These are phyloP conservation scores for Cyrtodaria siliqua DNA, from an alignment of 2,888 invertebrate genomes.

Conservation along the genomic window DNA sequence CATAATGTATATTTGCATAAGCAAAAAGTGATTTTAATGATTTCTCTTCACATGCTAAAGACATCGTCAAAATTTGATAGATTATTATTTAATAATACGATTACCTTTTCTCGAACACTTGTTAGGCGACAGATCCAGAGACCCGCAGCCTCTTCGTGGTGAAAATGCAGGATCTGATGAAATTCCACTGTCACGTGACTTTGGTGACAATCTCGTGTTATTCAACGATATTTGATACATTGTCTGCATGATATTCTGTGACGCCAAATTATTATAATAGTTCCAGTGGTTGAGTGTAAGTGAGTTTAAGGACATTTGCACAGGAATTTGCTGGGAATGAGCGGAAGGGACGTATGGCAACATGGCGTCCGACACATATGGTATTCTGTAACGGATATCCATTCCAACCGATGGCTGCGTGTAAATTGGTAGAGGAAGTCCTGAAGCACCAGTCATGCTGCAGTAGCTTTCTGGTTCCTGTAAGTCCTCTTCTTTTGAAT, in stretches of 20 bases:
- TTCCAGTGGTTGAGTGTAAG: slow-evolving; percentile 66
- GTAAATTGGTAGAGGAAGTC: slow-evolving; percentile 32
- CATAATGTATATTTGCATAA: too few species aligned
- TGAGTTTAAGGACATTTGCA: slow-evolving; percentile 59
- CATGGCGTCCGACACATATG: slow-evolving; percentile 23
- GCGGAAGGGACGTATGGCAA: slow-evolving; percentile 49
- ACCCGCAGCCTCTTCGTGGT: slow-evolving; percentile 12
- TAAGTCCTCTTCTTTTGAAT: too few species aligned
- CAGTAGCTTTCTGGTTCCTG: slow-evolving; percentile 32
- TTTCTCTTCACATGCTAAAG: too few species aligned
- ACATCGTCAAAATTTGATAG: too few species aligned
- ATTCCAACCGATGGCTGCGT: slow-evolving; percentile 16
- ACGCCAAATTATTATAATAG: slow-evolving; percentile 60
- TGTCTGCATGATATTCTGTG: slow-evolving; percentile 55
- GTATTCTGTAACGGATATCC: slow-evolving; percentile 26
- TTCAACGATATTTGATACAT: slow-evolving; percentile 51
- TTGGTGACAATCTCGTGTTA: slow-evolving; percentile 54
- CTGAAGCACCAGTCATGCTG: slow-evolving; percentile 32
- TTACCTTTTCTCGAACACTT: slow-evolving; percentile 9
- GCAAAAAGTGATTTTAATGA: too few species aligned
- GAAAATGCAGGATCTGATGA: slow-evolving; percentile 31
- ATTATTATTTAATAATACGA: background rate
- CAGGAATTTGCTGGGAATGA: background rate
- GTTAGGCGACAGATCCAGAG: slow-evolving; percentile 20
- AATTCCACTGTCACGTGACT: slow-evolving; percentile 58